These are phyloP conservation scores for Glareola pratincola DNA, from an alignment of 2,113 vertebrate genomes.

Conservation along the genomic window DNA sequence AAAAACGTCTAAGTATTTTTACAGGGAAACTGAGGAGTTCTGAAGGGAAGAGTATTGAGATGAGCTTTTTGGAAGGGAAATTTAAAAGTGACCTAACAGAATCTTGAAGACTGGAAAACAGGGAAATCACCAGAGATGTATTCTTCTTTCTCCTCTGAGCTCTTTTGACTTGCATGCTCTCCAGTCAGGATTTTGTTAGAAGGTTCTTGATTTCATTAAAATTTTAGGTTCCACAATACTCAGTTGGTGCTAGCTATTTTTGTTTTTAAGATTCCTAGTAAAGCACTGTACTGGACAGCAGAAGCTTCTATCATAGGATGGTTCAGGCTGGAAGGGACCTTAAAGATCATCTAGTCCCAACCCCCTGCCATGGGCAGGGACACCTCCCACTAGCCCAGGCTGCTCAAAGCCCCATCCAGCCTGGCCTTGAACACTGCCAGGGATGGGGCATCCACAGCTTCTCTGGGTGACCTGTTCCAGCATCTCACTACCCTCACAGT, in stretches of 20 bases:
- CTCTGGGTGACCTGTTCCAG: neutral
- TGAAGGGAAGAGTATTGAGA: neutral
- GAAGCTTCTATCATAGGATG: neutral
- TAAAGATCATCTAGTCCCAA: neutral
- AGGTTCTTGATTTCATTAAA: neutral
- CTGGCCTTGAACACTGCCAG: neutral
- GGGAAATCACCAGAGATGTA: neutral
- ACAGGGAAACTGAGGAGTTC: neutral
- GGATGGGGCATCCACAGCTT: neutral
- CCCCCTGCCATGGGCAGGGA: neutral
- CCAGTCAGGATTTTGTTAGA: neutral
- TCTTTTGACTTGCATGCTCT: neutral
- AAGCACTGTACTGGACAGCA: neutral
- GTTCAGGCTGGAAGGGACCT: neutral
- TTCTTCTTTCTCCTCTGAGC: neutral
- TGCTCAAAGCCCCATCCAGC: neutral
- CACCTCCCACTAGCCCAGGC: neutral
- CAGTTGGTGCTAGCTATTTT: neutral
- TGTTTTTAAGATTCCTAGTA: neutral
- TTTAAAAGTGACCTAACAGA: neutral
- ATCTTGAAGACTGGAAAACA: neutral
- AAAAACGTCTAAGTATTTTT: neutral
- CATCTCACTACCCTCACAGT: neutral
- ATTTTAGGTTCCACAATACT: neutral
- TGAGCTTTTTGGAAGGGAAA: neutral